Base-by-base conservation (phyloP, 2,113 vertebrate genomes). In the Lasiurus borealis region DNA sequence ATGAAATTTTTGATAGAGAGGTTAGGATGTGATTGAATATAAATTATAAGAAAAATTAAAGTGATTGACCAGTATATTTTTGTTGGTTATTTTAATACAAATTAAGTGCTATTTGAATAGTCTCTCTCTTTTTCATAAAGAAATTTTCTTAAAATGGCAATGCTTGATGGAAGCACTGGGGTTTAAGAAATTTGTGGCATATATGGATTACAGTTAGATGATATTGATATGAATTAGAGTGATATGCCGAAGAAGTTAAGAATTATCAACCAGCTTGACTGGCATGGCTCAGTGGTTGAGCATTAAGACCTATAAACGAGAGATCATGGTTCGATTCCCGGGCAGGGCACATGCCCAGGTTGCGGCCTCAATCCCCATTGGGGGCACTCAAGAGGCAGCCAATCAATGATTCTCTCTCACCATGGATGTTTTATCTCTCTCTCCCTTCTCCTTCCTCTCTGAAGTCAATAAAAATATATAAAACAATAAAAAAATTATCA, bases 1-100 rank as follows among this genome's bases (percentile, higher is more conserved):
- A 21, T 91, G 75, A 89, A 77, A 97, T 85, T 82, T 93, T 75
- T 90, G 62, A 94, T 90, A 48, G 92, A 44, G 36, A 80, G 52
- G 88, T 93, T 94, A 78, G 46, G 72, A 80, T 88, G 13, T 25
- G 76, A 40, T 82, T 81, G 71, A 89, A n/a, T 66, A 90, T 50
- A 95, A 96, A 93, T 95, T 95, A 91, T 83, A 90, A 92, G 72
- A 94, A 93, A 96, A 81, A 78, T 83, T 69, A 44, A 83, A 82
- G 50, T 82, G 64, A 89, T 62, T 85, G 46, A 59, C 46, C 40
- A 21, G 13, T 88, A 54, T 93, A 13, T 66, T 93, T 93, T 94
- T 93, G 25, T 62, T 93, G 27, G n/a, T 93, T 72, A 85, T 89
- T 95, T 89, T 93, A 96, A 73, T 93, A 88, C 48, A 87, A 90